phyloP scores from a whole-genome alignment of 2,888 invertebrate genomes.

The Lypha dubia region DNA sequence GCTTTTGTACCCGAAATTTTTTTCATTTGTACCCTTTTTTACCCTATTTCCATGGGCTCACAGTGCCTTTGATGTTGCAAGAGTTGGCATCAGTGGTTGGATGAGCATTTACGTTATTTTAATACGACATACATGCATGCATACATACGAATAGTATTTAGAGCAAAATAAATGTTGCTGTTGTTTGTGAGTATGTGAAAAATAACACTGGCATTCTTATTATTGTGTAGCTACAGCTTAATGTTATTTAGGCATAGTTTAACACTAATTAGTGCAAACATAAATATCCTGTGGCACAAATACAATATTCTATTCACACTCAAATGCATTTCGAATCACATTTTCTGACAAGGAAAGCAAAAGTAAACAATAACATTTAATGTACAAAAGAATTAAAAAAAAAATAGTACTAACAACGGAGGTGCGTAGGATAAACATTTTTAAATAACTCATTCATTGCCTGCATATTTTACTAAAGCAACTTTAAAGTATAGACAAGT shows the following conservation, averaged over 20 bases:
- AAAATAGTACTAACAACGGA: neutral
- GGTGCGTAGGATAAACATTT: too few relatives aligned
- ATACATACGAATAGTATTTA: too few relatives aligned
- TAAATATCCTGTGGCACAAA: slow-evolving; percentile 47
- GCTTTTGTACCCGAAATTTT: too few relatives aligned
- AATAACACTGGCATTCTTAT: neutral
- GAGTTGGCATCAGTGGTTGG: too few relatives aligned
- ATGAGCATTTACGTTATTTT: neutral
- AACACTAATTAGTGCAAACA: slow-evolving; percentile 67
- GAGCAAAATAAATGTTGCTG: neutral
- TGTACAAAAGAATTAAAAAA: neutral
- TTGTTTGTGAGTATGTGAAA: neutral
- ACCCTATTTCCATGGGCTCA: too few relatives aligned
- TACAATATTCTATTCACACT: slow-evolving; percentile 8
- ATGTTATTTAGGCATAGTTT: slow-evolving; percentile 38
- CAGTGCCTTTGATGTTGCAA: too few relatives aligned
- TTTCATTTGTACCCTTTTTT: too few relatives aligned
- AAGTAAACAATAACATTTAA: neutral
- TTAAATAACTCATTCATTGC: too few relatives aligned
- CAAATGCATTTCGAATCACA: neutral
- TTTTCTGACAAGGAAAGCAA: neutral
- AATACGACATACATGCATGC: neutral
- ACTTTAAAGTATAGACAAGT: too few relatives aligned
- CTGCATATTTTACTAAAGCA: too few relatives aligned
- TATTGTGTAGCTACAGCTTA: slow-evolving; percentile 3